Base-by-base conservation (phyloP, 2,888 invertebrate species). In the Drosophila lutescens region DNA sequence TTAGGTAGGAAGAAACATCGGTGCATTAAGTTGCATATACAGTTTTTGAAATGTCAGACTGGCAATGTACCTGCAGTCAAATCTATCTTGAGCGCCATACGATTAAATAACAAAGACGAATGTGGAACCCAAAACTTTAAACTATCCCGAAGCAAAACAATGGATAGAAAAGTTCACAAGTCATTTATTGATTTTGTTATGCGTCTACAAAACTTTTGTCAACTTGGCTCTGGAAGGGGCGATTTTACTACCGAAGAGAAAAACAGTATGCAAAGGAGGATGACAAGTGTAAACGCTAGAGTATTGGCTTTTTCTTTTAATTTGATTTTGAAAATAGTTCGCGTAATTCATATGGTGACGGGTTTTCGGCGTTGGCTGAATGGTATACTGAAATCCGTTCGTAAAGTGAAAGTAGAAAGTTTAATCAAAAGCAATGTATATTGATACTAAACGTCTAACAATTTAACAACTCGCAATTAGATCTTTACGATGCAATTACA, bases 151-250 rank as follows among this genome's bases (percentile, higher is more conserved):
- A 53, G 34, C 32, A 44, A 57, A 51, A 32, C 56, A 36, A 36
- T 51, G 40, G 38, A n/a, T 10, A 51, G 51, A 66, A 65, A 77
- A 77, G 85, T 74, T 79, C 57, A 72, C 47, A 82, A 79, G 78
- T 77, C 76, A 80, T 73, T 88, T 88, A 88, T 88, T 88, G 89
- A 88, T 88, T 88, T 88, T 81, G 70, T 74, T 87, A 71, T 55
- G 44, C 38, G 34, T 32, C 36, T n/a, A n/a, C 12, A 13, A 53
- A 77, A 75, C 71, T 62, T 86, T 79, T 85, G 43, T 74, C 70
- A 60, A 55, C 15, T 26, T 6, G 9, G 9, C 8, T 62, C 23
- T 40, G 23, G 58, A 7, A n/a, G 20, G 20, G 20, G 46, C 36
- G 30, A 44, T 30, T 20, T 40, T 32, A 44, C 55, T 44, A 4